These are phyloP conservation scores for Aspidapion aeneum DNA, from an alignment of 2,888 invertebrate genomes.

Conservation along the genomic window DNA sequence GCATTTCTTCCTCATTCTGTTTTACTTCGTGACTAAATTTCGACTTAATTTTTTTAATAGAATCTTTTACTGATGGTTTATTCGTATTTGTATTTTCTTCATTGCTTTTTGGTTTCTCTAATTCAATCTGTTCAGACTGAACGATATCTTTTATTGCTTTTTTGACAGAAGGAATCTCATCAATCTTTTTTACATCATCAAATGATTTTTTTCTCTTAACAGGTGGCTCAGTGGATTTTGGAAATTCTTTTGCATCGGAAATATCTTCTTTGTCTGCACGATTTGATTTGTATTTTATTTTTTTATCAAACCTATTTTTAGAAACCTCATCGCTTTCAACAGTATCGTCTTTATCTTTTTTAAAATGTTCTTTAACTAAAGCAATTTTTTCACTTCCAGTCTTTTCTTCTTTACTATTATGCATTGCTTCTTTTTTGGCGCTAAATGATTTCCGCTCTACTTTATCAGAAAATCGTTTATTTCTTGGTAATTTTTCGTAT, in stretches of 20 bases:
- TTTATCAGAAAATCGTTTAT: neutral
- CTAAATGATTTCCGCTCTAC: neutral
- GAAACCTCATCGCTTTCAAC: no score
- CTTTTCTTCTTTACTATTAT: neutral
- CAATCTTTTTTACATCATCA: conserved; percentile 15
- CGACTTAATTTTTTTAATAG: neutral
- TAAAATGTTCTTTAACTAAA: no score
- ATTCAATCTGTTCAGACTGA: conserved; percentile 3
- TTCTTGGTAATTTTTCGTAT: neutral
- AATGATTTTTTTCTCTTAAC: conserved; percentile 10
- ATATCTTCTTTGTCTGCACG: no score
- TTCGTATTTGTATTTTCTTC: neutral
- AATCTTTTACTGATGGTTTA: neutral
- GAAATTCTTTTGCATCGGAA: no score
- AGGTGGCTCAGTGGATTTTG: no score
- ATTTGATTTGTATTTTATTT: no score
- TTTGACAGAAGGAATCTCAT: neutral
- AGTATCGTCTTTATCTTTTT: no score
- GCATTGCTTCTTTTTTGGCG: conserved; percentile 4
- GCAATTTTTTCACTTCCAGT: no score
- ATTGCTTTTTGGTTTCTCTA: neutral
- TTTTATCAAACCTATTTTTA: no score
- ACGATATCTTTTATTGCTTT: neutral
- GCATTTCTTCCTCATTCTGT: no score
- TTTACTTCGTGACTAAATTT: neutral